A percentile compares a stretch with the other conserved stretches of the same genome.
Conservation (phyloP, 1,140 invertebrate genomes). For the Homarus americanus region DNA sequence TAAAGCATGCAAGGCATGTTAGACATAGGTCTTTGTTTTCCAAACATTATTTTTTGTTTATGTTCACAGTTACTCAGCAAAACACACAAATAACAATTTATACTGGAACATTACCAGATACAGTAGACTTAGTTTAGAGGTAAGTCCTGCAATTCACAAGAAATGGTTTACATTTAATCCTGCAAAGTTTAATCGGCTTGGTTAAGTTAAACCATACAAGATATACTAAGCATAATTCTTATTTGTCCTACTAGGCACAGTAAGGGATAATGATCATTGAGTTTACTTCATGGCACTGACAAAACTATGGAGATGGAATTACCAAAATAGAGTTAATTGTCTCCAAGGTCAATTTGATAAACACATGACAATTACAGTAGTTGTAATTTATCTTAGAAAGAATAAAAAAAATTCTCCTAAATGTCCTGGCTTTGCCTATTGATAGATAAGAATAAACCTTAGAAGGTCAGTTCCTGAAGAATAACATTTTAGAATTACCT, state of each 20-base stretch:
- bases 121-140: too few species aligned
- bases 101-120: too few species aligned
- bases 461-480: not conserved
- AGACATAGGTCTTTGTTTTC: too few species aligned
- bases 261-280: not conserved
- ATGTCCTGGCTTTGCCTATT: not conserved
- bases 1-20: too few species aligned
- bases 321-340: not conserved
- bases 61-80: too few species aligned
- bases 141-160: too few species aligned
- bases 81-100: too few species aligned
- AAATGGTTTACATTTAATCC: not conserved
- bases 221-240: not conserved
- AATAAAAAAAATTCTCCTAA: not conserved
- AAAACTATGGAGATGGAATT: not conserved
- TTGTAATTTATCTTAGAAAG: not conserved
- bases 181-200: not conserved
- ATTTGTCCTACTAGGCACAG: not conserved
- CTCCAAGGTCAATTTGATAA: not conserved
- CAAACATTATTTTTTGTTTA: too few species aligned
- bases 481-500: not conserved
- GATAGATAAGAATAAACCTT: slow-evolving; percentile 11
- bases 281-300: not conserved
- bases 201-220: not conserved
- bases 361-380: not conserved